Evolutionary conservation across 2,797 vertebrate genomes (phyloP), one percentile per base, ranked within the genome.

Genomic region (Hoplostethus atlanticus): DNA sequence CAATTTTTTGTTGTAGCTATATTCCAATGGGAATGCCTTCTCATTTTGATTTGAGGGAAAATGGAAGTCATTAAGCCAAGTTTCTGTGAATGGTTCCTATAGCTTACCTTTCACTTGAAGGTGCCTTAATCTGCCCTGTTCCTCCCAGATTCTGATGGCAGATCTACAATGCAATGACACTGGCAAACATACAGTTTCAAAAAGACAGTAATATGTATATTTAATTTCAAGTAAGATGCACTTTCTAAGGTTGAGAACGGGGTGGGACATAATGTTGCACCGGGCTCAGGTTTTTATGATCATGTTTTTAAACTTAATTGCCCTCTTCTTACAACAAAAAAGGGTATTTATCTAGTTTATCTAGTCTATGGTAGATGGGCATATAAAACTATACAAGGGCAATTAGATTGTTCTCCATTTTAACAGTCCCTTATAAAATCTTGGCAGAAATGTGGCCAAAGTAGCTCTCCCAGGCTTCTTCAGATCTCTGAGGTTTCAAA

Each of bases 1-100:
- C 34, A 76, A 4, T 72, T 60, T 72, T 60, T 55, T 55, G 46
- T 71, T 52, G 40, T 59, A 56, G 16, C 55, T 69, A 55, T 78
- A 56, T 56, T 76, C 1, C 13, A 46, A 40, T 25, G 12, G 17
- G 31, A 61, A 71, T 40, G 59, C 11, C 11, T 34, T 48, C 44
- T 17, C 60, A 0, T 57, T 68, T 75, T 65, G 31, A 16, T 30
- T 17, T 34, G 34, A 34, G 38, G 13, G 44, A 31, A 55, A 11
- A 48, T 36, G 12, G 8, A 46, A 40, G n/a, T 47, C 6, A 3
- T 28, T 46, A 13, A 69, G 30, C 40, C 16, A 31, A 62, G 10
- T 13, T 58, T 52, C 11, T 68, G 16, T 68, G 21, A 62, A 53
- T 21, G 55, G 11, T 21, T 16, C 38, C 48, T 68, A 42, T 40